Conservation (phyloP, 2,888 invertebrate species). For the Scaptomyza flava region DNA sequence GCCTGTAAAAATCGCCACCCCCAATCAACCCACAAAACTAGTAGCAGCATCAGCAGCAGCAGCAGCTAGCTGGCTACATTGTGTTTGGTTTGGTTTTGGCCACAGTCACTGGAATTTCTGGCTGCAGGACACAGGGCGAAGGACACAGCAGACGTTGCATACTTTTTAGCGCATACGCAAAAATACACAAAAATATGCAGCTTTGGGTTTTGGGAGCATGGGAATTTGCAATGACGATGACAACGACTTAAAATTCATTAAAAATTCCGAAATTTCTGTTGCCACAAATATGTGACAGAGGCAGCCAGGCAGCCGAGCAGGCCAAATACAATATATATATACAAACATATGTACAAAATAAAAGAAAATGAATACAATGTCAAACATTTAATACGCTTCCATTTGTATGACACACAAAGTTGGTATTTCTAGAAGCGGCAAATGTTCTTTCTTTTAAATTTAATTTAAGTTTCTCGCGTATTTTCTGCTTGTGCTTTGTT, state of each 20-base stretch:
- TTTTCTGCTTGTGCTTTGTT: neutral
- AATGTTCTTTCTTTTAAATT: neutral
- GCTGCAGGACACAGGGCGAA: conserved; percentile 19
- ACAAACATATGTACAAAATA: neutral
- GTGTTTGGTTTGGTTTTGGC: conserved; percentile 25
- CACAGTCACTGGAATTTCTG: conserved; percentile 40
- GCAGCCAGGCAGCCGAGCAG: conserved; percentile 7
- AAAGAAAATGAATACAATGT: conserved; percentile 1
- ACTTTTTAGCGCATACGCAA: conserved; percentile 54
- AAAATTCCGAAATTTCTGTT: conserved; percentile 67
- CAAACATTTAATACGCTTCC: conserved; percentile 8
- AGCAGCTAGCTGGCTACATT: conserved; percentile 29
- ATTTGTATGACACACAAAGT: neutral
- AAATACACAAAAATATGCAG: conserved; percentile 61
- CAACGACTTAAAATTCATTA: conserved; percentile 69
- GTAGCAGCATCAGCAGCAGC: neutral
- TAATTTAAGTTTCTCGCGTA: neutral
- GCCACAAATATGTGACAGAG: conserved; percentile 54
- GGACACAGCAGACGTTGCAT: conserved; percentile 45
- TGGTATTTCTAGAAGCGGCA: neutral
- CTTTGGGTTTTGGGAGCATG: conserved; percentile 5
- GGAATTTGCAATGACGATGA: conserved; percentile 57
- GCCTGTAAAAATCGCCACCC: conserved; percentile 35
- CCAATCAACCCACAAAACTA: neutral
- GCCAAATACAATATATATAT: conserved; percentile 31